Evolutionary conservation across 2,797 vertebrate genomes (phyloP), one percentile per base, ranked within the genome.

Genomic region (Pterois miles): DNA sequence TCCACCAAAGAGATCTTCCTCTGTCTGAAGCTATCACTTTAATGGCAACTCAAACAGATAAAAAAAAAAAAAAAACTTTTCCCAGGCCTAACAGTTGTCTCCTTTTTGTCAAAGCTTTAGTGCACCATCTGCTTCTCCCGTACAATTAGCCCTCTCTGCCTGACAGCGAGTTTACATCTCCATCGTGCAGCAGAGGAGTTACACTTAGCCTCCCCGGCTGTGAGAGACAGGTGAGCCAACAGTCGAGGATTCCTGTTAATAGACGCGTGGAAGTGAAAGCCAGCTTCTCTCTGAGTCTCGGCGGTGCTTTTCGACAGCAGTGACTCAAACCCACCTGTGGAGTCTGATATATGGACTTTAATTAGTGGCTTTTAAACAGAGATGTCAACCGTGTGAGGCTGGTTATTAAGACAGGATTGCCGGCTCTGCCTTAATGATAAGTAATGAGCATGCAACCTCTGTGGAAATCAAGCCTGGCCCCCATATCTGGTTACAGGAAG

Each of bases 321-420:
- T 77, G 83, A 87, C 76, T 80, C 84, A 72, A 56, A 53, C 8
- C 75, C 73, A 86, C 84, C 85, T 86, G 85, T 74, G 64, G 76
- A 84, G 78, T 22, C 83, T 80, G 83, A 89, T 86, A 78, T 72
- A 83, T 82, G 78, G 74, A 82, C 79, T 88, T 91, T 88, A 92
- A 91, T 91, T 87, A 86, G 75, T 78, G 74, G 76, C 69, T 83
- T 86, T 90, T 83, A 64, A 84, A 85, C 68, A 25, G 79, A 83
- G 74, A 82, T 77, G 86, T 89, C 88, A 74, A 69, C 71, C 40
- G 57, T 46, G 74, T 71, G 77, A 67, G 70, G 59, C 2, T 18
- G 66, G 70, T 88, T 89, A 93, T 85, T 90, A 82, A 80, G 73
- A 80, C 5, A 6, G 81, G 74, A 84, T 65, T 64, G 70, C 75